phyloP scores from a whole-genome alignment of 2,888 invertebrate genomes.

The Aethes cnicana region DNA sequence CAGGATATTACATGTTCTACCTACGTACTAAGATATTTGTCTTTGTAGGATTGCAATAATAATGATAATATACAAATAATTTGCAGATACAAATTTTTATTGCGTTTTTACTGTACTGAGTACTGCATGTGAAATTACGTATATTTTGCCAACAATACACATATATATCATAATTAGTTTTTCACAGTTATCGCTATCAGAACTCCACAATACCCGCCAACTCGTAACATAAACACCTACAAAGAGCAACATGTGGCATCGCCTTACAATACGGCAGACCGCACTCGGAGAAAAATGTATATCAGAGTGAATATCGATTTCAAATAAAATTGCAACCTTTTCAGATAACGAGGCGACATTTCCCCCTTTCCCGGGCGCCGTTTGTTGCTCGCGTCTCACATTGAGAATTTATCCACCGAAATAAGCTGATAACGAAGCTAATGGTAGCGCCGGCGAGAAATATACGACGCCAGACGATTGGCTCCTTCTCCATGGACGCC shows the following conservation, averaged over 20 bases:
- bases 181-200: no score
- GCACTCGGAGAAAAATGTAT: conserved; percentile 54
- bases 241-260: conserved; percentile 44
- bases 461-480: conserved; percentile 56
- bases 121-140: no score
- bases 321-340: conserved; percentile 83
- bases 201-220: background rate
- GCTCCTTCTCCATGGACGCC: conserved; percentile 38
- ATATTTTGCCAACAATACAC: no score
- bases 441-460: conserved; percentile 55
- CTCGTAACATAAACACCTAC: conserved; percentile 31
- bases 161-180: no score
- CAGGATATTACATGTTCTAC: no score
- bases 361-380: conserved; percentile 70
- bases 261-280: conserved; percentile 43
- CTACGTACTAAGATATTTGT: no score
- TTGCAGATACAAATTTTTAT: no score
- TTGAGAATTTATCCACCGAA: conserved; percentile 79
- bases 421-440: conserved; percentile 80
- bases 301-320: conserved; percentile 79
- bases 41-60: no score
- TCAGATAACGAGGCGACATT: conserved; percentile 81
- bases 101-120: no score
- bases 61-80: no score
- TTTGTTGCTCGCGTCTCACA: conserved; percentile 69